Base-by-base conservation (phyloP, 2,888 invertebrate species). In the Noctuana brunneofusca region DNA sequence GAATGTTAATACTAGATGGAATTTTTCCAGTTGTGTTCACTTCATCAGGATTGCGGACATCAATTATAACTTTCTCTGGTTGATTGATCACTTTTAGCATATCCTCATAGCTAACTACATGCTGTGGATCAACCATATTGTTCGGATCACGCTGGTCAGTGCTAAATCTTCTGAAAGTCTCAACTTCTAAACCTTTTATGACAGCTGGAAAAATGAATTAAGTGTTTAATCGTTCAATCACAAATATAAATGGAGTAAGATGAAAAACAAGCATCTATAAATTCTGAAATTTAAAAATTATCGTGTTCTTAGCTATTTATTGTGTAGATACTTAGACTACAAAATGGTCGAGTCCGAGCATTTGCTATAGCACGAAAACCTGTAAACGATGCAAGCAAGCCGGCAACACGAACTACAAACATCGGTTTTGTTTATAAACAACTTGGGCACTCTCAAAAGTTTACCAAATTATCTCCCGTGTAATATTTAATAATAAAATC, bases 1-100 rank as follows among this genome's bases (percentile, higher is more conserved):
- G 96, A 79, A 96, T 95, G 77, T 96, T 95, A 62, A 96, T 94
- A 76, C 95, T 95, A 18, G 94, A 93, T 35, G 96, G 96, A 68
- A 96, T 93, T 76, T 91, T 87, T 3, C 96, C 96, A 24, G 94
- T 94, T 68, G 93, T 92, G 66, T 89, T 75, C 1, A 96, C 86
- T 86, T 96, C 96, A 5, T 92, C 83, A 18, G 95, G 95, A 75
- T 96, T 95, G 46, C 96, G 93, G 0, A 96, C 96, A 89, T 96
- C 96, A 71, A 97, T 94, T 5, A 96, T 92, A 2, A 95, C 81
- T 69, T 93, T 92, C 54, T 84, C 77, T 3, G 88, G 85, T 60
- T 87, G 78, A 49, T 87, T 70, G 43, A 90, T 84, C 1, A 83
- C 79, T 67, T 87, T 82, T 54, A 87, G 64, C 79, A 91, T 80